A percentile compares a stretch with the other conserved stretches of the same genome.
Conservation (phyloP, 2,797 vertebrate genomes). For the Mormyrus proboscirostris region DNA sequence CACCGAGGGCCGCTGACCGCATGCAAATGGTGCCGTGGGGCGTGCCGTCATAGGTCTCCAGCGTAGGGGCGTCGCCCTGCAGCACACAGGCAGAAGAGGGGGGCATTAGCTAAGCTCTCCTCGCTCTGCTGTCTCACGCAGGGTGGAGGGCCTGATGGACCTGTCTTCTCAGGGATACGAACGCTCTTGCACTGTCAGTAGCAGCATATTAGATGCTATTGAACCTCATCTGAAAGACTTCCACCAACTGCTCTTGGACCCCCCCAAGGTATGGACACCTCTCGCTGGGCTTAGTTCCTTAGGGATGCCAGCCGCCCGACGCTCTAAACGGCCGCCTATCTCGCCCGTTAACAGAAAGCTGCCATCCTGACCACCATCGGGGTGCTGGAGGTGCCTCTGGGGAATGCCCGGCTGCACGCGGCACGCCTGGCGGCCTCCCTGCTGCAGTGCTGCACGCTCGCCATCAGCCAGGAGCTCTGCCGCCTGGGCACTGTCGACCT, state of each 20-base stretch:
- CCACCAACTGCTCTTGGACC: constrained; percentile 87
- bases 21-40: background rate
- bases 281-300: background rate
- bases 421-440: constrained; percentile 84
- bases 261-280: constrained; percentile 75
- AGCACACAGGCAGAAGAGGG: background rate
- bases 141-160: constrained; percentile 89
- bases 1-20: background rate
- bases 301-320: background rate
- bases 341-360: constrained; percentile 61
- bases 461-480: constrained; percentile 88
- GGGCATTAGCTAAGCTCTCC: background rate
- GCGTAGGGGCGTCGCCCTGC: background rate
- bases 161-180: constrained; percentile 95
- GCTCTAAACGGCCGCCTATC: background rate
- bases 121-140: constrained; percentile 40
- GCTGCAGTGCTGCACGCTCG: constrained; percentile 78
- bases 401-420: constrained; percentile 87
- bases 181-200: constrained; percentile 81
- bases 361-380: constrained; percentile 95
- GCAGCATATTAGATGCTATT: constrained; percentile 84
- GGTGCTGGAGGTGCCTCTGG: constrained; percentile 87
- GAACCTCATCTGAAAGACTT: constrained; percentile 91
- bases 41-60: background rate
- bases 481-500: constrained; percentile 81